phyloP scores from a whole-genome alignment of 2,113 vertebrate species.

The Nothoprocta perdicaria region DNA sequence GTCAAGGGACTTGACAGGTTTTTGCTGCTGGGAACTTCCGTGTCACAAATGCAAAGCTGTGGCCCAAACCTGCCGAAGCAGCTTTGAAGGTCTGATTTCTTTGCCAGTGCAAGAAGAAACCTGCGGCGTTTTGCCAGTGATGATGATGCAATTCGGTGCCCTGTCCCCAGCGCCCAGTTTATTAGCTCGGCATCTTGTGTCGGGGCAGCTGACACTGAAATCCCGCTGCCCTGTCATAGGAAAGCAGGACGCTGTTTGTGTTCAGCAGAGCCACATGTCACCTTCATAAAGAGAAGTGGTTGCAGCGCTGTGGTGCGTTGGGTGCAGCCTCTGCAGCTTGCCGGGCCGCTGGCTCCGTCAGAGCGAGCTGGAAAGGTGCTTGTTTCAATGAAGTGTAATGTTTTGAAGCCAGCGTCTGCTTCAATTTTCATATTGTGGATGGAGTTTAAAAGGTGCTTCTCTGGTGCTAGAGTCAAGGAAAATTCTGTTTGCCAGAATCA shows the following conservation, averaged over 20 bases:
- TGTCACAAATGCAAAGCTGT: not conserved
- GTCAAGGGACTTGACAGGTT: not conserved
- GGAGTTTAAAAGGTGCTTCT: slow-evolving; percentile 24
- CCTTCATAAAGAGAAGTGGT: not conserved
- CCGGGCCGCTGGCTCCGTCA: slow-evolving; percentile 56
- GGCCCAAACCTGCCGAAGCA: not conserved
- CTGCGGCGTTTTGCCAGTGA: not conserved
- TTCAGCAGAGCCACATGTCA: not conserved
- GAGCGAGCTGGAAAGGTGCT: slow-evolving; percentile 30
- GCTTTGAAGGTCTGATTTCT: not conserved
- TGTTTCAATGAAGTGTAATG: slow-evolving; percentile 32
- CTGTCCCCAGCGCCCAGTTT: not conserved
- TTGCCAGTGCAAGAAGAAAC: not conserved
- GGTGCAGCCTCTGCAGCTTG: slow-evolving; percentile 7
- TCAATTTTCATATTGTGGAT: slow-evolving; percentile 20
- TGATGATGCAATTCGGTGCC: not conserved
- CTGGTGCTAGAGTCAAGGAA: slow-evolving; percentile 1
- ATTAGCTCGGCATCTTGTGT: not conserved
- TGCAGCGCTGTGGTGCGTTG: not conserved
- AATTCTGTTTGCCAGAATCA: not conserved
- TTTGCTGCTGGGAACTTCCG: not conserved
- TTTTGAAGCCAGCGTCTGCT: slow-evolving; percentile 2
- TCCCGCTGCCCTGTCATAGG: not conserved
- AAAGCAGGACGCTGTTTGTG: not conserved
- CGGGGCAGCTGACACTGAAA: not conserved